These are phyloP conservation scores for Gouania willdenowi DNA, from an alignment of 2,797 vertebrate genomes.

Conservation along the genomic window DNA sequence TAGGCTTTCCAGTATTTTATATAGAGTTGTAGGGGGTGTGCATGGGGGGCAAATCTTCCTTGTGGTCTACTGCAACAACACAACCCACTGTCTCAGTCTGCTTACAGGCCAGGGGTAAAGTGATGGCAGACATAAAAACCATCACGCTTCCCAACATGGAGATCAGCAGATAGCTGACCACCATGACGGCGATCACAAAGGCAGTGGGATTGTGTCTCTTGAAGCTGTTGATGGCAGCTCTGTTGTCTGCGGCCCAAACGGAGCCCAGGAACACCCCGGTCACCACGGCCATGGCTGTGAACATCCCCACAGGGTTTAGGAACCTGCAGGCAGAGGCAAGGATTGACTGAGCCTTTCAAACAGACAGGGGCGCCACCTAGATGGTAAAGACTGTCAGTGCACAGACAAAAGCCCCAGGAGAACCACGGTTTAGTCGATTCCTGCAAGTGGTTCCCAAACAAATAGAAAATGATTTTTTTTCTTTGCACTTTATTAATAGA, in stretches of 20 bases:
- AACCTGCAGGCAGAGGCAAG: constrained; percentile 70
- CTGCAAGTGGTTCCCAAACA: no score
- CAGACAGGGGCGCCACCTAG: constrained; percentile 48
- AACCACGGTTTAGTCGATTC: no score
- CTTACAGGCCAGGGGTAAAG: constrained; percentile 88
- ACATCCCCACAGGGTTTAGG: constrained; percentile 86
- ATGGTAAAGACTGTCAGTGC: constrained; percentile 25
- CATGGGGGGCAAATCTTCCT: no score
- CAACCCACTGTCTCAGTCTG: no score
- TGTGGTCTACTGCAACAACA: no score
- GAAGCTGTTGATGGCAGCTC: constrained; percentile 78
- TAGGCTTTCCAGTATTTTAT: no score
- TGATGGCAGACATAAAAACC: constrained; percentile 90
- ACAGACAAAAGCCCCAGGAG: constrained; percentile 1
- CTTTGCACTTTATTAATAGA: no score
- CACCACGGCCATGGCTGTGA: constrained; percentile 84
- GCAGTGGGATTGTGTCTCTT: constrained; percentile 85
- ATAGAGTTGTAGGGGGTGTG: no score
- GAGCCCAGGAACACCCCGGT: constrained; percentile 81
- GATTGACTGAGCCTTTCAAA: constrained; percentile 4
- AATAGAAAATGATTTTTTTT: no score
- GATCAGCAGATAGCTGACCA: constrained; percentile 86
- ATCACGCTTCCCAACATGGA: constrained; percentile 90
- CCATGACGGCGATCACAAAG: constrained; percentile 81
- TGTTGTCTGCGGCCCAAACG: constrained; percentile 86